Evolutionary conservation across 2,113 vertebrate genomes (phyloP), one percentile per base, ranked within the genome.

Genomic region (Miniopterus natalensis): DNA sequence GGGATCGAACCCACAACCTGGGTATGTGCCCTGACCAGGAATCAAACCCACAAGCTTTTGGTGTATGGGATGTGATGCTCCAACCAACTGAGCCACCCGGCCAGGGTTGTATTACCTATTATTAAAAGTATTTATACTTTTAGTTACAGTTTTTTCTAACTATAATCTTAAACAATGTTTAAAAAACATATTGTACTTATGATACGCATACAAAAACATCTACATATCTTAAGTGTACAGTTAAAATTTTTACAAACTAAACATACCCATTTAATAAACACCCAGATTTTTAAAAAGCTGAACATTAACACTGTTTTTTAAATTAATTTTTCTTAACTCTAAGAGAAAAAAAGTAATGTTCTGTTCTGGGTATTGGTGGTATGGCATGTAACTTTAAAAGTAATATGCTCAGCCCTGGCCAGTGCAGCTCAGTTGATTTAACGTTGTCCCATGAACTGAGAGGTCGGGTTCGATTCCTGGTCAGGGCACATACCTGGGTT

Each of bases 111-210:
- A 63, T 80, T 77, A 68, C 23, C 29, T 80, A 55, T 79, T 70
- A 45, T 73, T 53, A 63, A 94, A 89, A 55, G 27, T 93, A 51
- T 78, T 86, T 95, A 31, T 93, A 45, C n/a, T 95, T 87, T 51
- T 78, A 95, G 47, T 36, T 93, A 70, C 21, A 70, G 55, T 92
- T 92, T 66, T 81, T 81, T 63, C 66, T 57, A 91, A 20, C 59
- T 73, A 77, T 53, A 89, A 25, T 81, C 17, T 74, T 86, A 95
- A 86, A 42, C 55, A 66, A 90, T 74, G 51, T 68, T 79, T 88
- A 21, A 11, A 83, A 90, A 88, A 68, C 36, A 88, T 11, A 59
- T 66, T 84, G 36, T 53, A 68, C 14, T 79, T 94, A 47, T 31
- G 81, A 80, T 42, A 86, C 71, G 83, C 57, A 59, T 29, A 90